A percentile compares a stretch with the other conserved stretches of the same genome.
Conservation (phyloP, 2,888 invertebrate species). For the Scaptomyza reducta region DNA sequence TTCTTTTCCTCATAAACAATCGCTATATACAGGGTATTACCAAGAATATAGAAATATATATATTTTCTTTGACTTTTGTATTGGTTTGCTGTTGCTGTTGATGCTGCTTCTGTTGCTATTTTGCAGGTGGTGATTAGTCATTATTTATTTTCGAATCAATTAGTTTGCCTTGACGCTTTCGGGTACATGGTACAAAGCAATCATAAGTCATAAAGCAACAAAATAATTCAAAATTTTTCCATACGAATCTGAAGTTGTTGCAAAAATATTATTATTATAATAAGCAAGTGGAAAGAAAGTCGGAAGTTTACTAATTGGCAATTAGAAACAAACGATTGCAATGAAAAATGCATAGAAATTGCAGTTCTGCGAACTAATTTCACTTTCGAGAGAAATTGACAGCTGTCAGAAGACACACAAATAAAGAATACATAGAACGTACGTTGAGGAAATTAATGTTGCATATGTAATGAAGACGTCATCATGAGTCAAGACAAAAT, state of each 20-base stretch:
- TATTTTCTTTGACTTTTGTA: slow-evolving; percentile 10
- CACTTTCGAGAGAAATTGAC: slow-evolving; percentile 21
- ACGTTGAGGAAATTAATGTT: slow-evolving; percentile 68
- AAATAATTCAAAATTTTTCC: too few relatives aligned
- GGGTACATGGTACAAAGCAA: slow-evolving; percentile 42
- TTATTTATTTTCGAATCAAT: slow-evolving; percentile 78
- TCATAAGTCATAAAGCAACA: too few relatives aligned
- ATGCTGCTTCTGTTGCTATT: slow-evolving; percentile 11
- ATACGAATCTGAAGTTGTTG: too few relatives aligned
- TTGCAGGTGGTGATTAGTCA: slow-evolving; percentile 77
- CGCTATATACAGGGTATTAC: slow-evolving; percentile 28
- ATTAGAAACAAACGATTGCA: slow-evolving; percentile 42
- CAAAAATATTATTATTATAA: too few relatives aligned
- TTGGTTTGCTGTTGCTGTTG: slow-evolving; percentile 1
- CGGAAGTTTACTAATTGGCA: slow-evolving; percentile 51
- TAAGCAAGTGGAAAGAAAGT: slow-evolving; percentile 9
- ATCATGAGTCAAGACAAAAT: slow-evolving; percentile 28
- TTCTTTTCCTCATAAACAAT: not conserved
- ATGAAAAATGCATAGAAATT: slow-evolving; percentile 57
- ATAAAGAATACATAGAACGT: slow-evolving; percentile 14
- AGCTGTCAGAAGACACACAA: slow-evolving; percentile 14
- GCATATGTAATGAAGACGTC: slow-evolving; percentile 57
- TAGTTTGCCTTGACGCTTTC: slow-evolving; percentile 64
- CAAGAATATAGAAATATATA: not conserved
- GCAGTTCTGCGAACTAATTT: slow-evolving; percentile 21